Evolutionary conservation across 2,113 vertebrate species (phyloP).

Genomic region (Vidua chalybeata): DNA sequence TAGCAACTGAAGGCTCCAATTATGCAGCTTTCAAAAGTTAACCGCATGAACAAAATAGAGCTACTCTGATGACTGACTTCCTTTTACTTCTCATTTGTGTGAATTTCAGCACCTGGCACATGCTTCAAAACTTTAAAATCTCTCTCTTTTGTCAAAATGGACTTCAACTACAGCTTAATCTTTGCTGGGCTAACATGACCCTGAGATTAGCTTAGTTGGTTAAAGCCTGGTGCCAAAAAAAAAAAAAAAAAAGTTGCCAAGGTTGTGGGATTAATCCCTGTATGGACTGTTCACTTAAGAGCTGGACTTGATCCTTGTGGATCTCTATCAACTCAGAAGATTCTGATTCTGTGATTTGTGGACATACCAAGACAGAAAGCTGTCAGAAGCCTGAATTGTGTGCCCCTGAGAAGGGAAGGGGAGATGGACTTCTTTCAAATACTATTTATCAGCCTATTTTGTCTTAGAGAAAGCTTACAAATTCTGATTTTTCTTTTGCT

Average conservation of each 20-base stretch:
- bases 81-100: not conserved
- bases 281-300: not conserved
- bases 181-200: not conserved
- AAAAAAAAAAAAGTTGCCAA: fast-evolving
- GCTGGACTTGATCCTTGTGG: not conserved
- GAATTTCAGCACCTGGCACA: not conserved
- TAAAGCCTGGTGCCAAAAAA: no score
- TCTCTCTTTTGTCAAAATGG: not conserved
- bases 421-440: not conserved
- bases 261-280: not conserved
- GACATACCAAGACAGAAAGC: not conserved
- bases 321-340: not conserved
- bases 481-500: not conserved
- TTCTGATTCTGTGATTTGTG: not conserved
- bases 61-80: not conserved
- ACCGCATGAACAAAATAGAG: not conserved
- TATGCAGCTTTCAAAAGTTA: not conserved
- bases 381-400: not conserved
- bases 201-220: not conserved
- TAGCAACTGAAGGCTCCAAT: not conserved
- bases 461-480: not conserved
- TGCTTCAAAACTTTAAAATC: not conserved
- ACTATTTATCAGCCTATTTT: not conserved
- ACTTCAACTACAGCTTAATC: not conserved
- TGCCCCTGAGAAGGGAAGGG: not conserved